These are phyloP conservation scores for Martes martes DNA, from an alignment of 2,113 vertebrate species.

Conservation along the genomic window DNA sequence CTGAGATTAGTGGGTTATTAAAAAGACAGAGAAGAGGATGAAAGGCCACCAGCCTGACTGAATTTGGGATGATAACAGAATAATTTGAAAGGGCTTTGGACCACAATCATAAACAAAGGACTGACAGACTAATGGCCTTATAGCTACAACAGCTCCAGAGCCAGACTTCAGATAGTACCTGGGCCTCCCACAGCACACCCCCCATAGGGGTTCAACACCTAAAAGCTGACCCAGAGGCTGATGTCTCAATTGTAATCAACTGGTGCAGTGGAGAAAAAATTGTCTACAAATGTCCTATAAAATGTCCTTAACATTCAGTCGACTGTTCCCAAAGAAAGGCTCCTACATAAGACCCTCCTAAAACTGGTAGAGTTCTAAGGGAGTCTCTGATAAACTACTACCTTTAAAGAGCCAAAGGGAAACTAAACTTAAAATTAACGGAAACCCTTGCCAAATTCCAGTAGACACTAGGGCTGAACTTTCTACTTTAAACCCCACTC, in stretches of 20 bases:
- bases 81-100: neutral
- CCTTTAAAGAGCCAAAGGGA: neutral
- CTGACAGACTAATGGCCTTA: neutral
- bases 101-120: neutral
- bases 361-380: neutral
- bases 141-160: neutral
- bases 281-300: neutral
- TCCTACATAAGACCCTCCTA: neutral
- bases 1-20: neutral
- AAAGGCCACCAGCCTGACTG: neutral
- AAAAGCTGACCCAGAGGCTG: neutral
- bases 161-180: neutral
- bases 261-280: neutral
- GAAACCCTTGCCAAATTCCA: neutral
- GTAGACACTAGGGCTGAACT: neutral
- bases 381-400: neutral
- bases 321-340: neutral
- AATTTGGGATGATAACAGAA: neutral
- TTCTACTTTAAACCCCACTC: neutral
- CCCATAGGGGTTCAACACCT: neutral
- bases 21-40: neutral
- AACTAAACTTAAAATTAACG: neutral
- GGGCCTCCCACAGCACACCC: neutral
- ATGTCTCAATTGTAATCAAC: neutral
- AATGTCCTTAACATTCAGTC: neutral